Evolutionary conservation across 2,888 invertebrate species (phyloP).

Genomic region (Heterodera filipjevi): DNA sequence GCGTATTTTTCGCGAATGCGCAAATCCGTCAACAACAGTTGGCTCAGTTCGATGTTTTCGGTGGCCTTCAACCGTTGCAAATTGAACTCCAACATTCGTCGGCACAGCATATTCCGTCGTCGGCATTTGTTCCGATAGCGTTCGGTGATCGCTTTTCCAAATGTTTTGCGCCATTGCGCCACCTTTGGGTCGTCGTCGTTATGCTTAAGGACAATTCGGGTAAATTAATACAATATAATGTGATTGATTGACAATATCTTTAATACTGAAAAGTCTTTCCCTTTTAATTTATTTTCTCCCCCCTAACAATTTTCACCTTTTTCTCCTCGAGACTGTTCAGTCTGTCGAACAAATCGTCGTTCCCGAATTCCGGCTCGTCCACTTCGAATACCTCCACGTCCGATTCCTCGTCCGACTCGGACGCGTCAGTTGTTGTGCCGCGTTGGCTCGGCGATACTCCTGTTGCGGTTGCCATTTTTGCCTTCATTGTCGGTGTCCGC

Average conservation of each 20-base stretch:
- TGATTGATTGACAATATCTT: too few relatives aligned
- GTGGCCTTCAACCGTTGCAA: background rate
- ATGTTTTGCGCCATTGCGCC: background rate
- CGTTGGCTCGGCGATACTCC: background rate
- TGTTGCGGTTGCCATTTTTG: background rate
- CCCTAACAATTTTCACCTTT: background rate
- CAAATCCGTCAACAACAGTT: conserved; percentile 8
- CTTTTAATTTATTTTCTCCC: too few relatives aligned
- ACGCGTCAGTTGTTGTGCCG: background rate
- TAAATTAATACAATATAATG: too few relatives aligned
- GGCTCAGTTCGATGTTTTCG: background rate
- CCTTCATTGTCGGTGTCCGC: background rate
- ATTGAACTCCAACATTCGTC: conserved; percentile 9
- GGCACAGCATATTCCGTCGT: conserved; percentile 11
- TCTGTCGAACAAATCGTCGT: background rate
- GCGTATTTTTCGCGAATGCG: conserved; percentile 10
- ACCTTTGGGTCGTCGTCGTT: conserved; percentile 1
- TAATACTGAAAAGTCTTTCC: too few relatives aligned
- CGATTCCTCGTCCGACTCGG: background rate
- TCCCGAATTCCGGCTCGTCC: background rate
- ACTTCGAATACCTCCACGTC: background rate
- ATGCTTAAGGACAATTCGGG: background rate
- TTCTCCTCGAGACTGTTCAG: background rate
- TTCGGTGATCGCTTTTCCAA: background rate
- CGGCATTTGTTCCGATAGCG: conserved; percentile 9